These are phyloP conservation scores for Alca torda DNA, from an alignment of 2,797 vertebrate genomes.

Conservation along the genomic window DNA sequence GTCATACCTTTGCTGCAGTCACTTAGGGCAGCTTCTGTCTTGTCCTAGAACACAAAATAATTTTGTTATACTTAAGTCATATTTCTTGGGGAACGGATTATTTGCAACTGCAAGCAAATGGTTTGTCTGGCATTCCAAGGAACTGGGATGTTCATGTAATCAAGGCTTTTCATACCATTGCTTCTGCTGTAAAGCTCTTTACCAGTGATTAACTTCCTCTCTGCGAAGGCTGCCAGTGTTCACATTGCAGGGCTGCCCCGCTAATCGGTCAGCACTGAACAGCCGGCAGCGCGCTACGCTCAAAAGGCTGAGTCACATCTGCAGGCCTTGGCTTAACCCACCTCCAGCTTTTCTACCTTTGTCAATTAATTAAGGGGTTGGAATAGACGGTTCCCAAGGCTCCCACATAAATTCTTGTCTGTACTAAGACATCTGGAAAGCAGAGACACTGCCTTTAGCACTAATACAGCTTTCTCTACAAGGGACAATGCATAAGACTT, in stretches of 20 bases:
- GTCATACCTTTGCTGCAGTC: slow-evolving; percentile 92
- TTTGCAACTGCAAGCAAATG: not conserved
- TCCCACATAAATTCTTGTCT: not conserved
- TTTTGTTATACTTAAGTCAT: not conserved
- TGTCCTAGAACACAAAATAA: slow-evolving; percentile 78
- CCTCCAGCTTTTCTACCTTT: not conserved
- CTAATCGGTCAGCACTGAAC: not conserved
- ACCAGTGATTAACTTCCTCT: not conserved
- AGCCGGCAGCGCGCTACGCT: not conserved
- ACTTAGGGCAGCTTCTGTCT: slow-evolving; percentile 85
- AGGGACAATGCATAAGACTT: not conserved
- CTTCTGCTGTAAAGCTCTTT: not conserved
- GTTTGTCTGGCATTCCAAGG: not conserved
- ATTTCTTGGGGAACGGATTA: not conserved
- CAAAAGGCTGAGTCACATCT: not conserved
- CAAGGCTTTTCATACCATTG: not conserved
- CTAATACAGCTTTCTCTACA: not conserved
- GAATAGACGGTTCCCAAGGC: not conserved
- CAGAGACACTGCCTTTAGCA: not conserved
- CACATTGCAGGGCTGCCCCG: not conserved
- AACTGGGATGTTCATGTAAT: not conserved
- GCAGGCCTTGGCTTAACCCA: not conserved
- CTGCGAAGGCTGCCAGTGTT: not conserved
- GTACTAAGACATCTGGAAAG: not conserved
- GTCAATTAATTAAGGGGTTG: not conserved